Base-by-base conservation (phyloP, 2,888 invertebrate genomes). In the Parnassius glacialis region DNA sequence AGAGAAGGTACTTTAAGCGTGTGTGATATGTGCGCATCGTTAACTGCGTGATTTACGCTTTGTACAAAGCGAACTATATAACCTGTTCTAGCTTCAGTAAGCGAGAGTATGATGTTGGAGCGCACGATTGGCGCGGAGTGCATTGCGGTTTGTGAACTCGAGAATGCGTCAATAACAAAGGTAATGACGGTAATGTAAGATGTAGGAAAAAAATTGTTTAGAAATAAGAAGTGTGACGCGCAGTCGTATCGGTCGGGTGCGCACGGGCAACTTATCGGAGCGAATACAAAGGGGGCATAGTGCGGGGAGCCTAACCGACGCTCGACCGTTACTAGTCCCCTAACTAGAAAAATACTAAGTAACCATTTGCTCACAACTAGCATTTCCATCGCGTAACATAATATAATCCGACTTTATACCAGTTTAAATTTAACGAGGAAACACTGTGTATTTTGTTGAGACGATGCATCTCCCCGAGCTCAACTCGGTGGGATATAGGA, bases 251-350 rank as follows among this genome's bases (percentile, higher is more conserved):
- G 90, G 83, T 90, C 87, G 89, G 90, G 85, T 91, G 90, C 90
- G 88, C 90, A 85, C 85, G 86, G 84, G 89, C 90, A 88, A 89
- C 88, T 91, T 91, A 91, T 90, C 90, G 90, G 90, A 91, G 90
- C 91, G 90, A 90, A 90, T 88, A 90, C 88, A 85, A 90, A 88
- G 87, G 90, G 88, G 89, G 89, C 87, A 88, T 90, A 90, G 87
- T 83, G 90, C 90, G 88, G 90, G 90, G 89, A 88, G 85, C 75
- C 83, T 85, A 90, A 91, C 90, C 90, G 90, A 86, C 90, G 79
- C 81, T 86, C 90, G 90, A 90, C 90, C 90, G 90, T 90, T 91
- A 89, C 89, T 74, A 75, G 73, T 89, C 87, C 90, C 90, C 89
- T 87, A 85, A 86, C 86, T 89, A 88, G 89, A 87, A 88, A 88